A percentile compares a stretch with the other conserved stretches of the same genome.
These are phyloP conservation scores for Brachionus angularis DNA, from an alignment of 1,140 invertebrate species.

Conservation along the genomic window DNA sequence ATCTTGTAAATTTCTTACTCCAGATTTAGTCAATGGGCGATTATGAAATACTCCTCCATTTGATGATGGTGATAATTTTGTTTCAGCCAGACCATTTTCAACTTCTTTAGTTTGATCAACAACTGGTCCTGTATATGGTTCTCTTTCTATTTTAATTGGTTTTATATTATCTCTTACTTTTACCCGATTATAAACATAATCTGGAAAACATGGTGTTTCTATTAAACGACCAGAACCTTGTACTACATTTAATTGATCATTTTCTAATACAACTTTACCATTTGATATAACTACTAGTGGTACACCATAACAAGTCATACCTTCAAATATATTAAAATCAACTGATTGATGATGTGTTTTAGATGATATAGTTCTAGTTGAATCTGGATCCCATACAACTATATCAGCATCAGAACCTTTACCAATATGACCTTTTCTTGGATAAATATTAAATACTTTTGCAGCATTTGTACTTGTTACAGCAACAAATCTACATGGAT, in stretches of 20 bases:
- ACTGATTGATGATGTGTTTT: slow-evolving; percentile 83
- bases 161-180: slow-evolving; percentile 59
- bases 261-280: slow-evolving; percentile 45
- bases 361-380: slow-evolving; percentile 79
- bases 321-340: slow-evolving; percentile 98
- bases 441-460: slow-evolving; percentile 96
- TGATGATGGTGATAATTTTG: slow-evolving; percentile 18
- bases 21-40: slow-evolving; percentile 46
- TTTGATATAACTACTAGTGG: slow-evolving; percentile 44
- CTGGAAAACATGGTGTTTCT: slow-evolving; percentile 64
- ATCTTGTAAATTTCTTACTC: slow-evolving; percentile 76
- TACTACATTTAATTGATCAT: slow-evolving; percentile 63
- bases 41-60: slow-evolving; percentile 46
- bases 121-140: slow-evolving; percentile 55
- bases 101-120: slow-evolving; percentile 46
- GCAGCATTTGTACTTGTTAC: slow-evolving; percentile 93
- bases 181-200: slow-evolving; percentile 65
- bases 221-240: slow-evolving; percentile 76
- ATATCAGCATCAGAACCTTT: slow-evolving; percentile 94
- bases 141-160: slow-evolving; percentile 56
- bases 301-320: slow-evolving; percentile 52
- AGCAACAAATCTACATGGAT: slow-evolving; percentile 87
- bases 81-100: slow-evolving; percentile 16
- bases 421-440: slow-evolving; percentile 85
- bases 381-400: slow-evolving; percentile 88